Percentiles rank a stretch among this genome's conserved stretches.
These are phyloP conservation scores for Tachysurus vachellii DNA, from an alignment of 2,113 vertebrate species.

Conservation along the genomic window DNA sequence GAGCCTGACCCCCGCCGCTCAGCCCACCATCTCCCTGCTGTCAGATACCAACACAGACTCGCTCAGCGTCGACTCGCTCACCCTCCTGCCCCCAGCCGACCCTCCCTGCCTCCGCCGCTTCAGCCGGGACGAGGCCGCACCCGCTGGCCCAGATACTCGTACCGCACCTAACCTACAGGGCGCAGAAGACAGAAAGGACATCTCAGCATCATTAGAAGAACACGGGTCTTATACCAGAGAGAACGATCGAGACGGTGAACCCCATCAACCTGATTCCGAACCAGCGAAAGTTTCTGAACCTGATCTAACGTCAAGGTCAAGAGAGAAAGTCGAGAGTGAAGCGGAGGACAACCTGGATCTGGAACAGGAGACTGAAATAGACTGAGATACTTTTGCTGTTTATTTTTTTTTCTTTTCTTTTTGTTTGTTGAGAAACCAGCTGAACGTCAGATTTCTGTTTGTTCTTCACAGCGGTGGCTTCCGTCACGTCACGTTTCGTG, in stretches of 20 bases:
- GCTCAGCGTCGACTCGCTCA: conserved; percentile 89
- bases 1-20: conserved; percentile 90
- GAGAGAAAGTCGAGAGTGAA: neutral
- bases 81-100: conserved; percentile 86
- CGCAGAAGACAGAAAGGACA: conserved; percentile 27
- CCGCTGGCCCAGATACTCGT: conserved; percentile 2
- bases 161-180: conserved; percentile 42
- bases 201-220: neutral
- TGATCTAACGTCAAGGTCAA: neutral
- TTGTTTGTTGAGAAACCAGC: neutral
- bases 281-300: conserved; percentile 4
- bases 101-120: conserved; percentile 78
- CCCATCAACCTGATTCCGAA: neutral
- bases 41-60: conserved; percentile 78
- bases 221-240: neutral
- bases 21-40: conserved; percentile 93
- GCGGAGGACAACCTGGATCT: conserved; percentile 25
- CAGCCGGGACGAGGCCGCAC: conserved; percentile 52
- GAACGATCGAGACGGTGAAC: neutral
- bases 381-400: conserved; percentile 9
- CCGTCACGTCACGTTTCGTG: neutral
- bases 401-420: neutral
- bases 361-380: conserved; percentile 52
- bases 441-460: neutral
- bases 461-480: neutral